Evolutionary conservation across 2,888 invertebrate genomes (phyloP), one percentile per base, ranked within the genome.

Genomic region (Lasioglossum calceatum): DNA sequence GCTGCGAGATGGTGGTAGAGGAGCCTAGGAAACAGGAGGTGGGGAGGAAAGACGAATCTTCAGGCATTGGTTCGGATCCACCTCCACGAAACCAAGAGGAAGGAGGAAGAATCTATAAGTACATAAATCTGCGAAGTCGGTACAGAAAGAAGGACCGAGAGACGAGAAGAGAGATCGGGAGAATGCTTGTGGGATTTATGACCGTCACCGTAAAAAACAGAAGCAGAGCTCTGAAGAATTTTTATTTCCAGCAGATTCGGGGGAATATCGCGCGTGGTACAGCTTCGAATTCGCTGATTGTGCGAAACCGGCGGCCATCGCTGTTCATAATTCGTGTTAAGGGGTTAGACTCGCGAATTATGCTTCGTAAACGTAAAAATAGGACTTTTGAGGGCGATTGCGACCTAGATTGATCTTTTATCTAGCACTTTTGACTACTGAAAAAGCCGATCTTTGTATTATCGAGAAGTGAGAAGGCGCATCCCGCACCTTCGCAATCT

Each of bases 101-200:
- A 90, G 90, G 88, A 90, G 90, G 90, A 93, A 93, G 92, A 93
- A 94, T 94, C 94, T 94, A 94, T 94, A 94, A 94, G 93, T 93
- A 93, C 93, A 93, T 94, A 94, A 94, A 94, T 94, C 93, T 94
- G 90, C 82, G 82, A 86, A 88, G 87, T 81, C 80, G 76, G 84
- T 76, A 71, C 67, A 76, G 83, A 81, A 79, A 79, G 82, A 79
- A 82, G 82, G 23, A 19, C 77, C 71, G 79, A 82, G 72, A 74
- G 61, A 27, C 12, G 61, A 12, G 27, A 61, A 27, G 61, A 27
- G 27, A 61, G 83, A 80, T 73, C 77, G 71, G 70, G 82, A 72
- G 81, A 72, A 73, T 58, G 79, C 67, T 73, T 12, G 74, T 92
- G 91, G 91, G 93, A 93, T 93, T 93, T 92, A 91, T 91, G 88